Evolutionary conservation across 53 echinoderm and acorn worm species (phyloP), one percentile per base, ranked within the genome.

Genomic region (Temnopleurus reevesii): DNA sequence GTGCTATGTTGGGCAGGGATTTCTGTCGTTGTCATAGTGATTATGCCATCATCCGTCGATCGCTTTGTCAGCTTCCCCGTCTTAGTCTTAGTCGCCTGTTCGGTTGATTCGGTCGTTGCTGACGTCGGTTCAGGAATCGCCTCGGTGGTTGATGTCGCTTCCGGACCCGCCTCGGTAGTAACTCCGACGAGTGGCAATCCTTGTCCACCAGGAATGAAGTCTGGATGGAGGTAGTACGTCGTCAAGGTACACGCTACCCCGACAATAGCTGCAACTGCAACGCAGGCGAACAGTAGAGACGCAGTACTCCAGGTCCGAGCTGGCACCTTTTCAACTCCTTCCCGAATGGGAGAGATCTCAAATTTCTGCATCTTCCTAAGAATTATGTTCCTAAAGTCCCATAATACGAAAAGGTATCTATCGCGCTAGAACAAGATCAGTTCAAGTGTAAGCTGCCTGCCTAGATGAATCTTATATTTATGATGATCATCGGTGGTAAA

Each of bases 171-270:
- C 8, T 7, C n/a, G n/a, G 84, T 57, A 56, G 84, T 58, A 23
- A 19, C 3, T 13, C 81, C 49, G 12, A 33, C 34, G 12, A 63
- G 29, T 33, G 63, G 63, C 9, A 2, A 3, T 76, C 2, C 76
- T 21, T 23, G 9, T 13, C 21, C 19, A 12, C 9, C 45, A 18
- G 28, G 26, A 29, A 49, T 21, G 55, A 56, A 89, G 33, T 45
- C 45, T 27, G 89, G 89, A 55, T 89, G 89, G 5, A 89, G 89
- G 23, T 53, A 89, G 58, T 55, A 89, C 13, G 89, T 89, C 33
- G 31, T 25, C 12, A 49, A 8, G 33, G 58, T 89, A 46, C 89
- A 89, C 2, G 38, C 34, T 1, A 34, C 18, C 9, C 55, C 79
- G 28, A 89, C 79, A 8, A 77, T 56, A 26, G 71, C 88, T 1